A percentile compares a stretch with the other conserved stretches of the same genome.
Conservation (phyloP, 1,140 invertebrate genomes). For the Rhyacophila brunnea region DNA sequence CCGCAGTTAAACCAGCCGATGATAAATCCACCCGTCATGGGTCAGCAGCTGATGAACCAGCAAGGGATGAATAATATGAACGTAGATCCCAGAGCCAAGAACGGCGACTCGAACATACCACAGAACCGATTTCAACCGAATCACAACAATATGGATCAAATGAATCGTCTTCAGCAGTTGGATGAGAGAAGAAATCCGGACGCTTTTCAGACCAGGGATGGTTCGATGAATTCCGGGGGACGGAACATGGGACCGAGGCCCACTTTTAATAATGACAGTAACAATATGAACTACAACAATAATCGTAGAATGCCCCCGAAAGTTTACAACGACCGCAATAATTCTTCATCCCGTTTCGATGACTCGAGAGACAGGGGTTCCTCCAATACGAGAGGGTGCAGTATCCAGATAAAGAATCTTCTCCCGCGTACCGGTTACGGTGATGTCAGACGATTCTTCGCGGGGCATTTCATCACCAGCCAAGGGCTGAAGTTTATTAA, state of each 20-base stretch:
- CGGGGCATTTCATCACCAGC: constrained; percentile 72
- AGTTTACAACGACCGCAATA: constrained; percentile 13
- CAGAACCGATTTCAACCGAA: not conserved
- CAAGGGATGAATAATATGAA: constrained; percentile 1
- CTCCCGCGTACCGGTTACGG: constrained; percentile 67
- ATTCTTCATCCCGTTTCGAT: constrained; percentile 1
- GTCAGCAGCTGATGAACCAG: constrained; percentile 1
- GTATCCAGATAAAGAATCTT: constrained; percentile 71
- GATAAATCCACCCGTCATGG: constrained; percentile 2
- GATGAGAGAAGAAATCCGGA: constrained; percentile 61
- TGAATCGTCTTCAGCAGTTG: constrained; percentile 55
- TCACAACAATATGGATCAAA: constrained; percentile 30
- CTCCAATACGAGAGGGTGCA: constrained; percentile 47
- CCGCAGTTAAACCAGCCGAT: constrained; percentile 6
- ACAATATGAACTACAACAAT: constrained; percentile 7
- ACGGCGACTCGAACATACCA: constrained; percentile 4
- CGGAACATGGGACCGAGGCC: constrained; percentile 6
- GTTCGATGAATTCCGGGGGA: constrained; percentile 23
- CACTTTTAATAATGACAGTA: not conserved
- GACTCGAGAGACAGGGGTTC: constrained; percentile 33
- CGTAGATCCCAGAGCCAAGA: not conserved
- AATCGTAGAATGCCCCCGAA: not conserved
- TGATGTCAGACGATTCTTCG: constrained; percentile 80
- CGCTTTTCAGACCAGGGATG: constrained; percentile 54
- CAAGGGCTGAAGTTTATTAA: constrained; percentile 84